Evolutionary conservation across 64 coral and sea anemone species (phyloP), one percentile per base, ranked within the genome.

Genomic region (Acropora tenuis): DNA sequence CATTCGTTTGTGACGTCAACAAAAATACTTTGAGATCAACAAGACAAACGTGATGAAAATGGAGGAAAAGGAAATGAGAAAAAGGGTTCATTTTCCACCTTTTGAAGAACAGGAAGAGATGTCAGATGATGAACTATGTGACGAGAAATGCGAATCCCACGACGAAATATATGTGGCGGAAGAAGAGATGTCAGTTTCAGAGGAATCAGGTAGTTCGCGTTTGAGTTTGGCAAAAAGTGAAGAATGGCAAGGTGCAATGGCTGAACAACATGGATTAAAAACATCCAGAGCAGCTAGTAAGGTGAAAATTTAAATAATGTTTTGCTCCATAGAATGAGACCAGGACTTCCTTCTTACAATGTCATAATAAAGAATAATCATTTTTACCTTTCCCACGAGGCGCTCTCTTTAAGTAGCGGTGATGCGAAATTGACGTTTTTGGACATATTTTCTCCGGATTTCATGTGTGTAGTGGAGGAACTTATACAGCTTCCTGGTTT

Each of bases 1-100:
- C 12, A 63, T 57, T 83, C 43, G 18, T 71, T 69, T 85, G 82
- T 85, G 82, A 85, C 65, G 59, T 85, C 82, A 71, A 15, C 11
- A 3, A 18, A n/a, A 68, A 61, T 15, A 8, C 17, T 49, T 8
- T 57, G 30, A 11, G 50, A 52, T n/a, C 47, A 6, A 47, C 41
- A 43, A 18, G 52, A 55, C 1, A 66, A 42, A 12, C 16, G 30
- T 30, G 30, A 30, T 30, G 30, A 66, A 72, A 85, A 85, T 85
- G 63, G 82, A 85, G 3, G 63, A 72, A 49, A 44, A 48, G 44
- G 16, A 71, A 30, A 47, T 20, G 2, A 71, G 9, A 20, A 49
- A 72, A 1, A 20, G 44, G 20, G 18, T 49, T 6, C 2, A 18
- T 72, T 72, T 50, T 45, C 8, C 65, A 9, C 43, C 65, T 10